These are phyloP conservation scores for Halcyon chelicuti DNA, from an alignment of 2,797 vertebrate species.

Conservation along the genomic window DNA sequence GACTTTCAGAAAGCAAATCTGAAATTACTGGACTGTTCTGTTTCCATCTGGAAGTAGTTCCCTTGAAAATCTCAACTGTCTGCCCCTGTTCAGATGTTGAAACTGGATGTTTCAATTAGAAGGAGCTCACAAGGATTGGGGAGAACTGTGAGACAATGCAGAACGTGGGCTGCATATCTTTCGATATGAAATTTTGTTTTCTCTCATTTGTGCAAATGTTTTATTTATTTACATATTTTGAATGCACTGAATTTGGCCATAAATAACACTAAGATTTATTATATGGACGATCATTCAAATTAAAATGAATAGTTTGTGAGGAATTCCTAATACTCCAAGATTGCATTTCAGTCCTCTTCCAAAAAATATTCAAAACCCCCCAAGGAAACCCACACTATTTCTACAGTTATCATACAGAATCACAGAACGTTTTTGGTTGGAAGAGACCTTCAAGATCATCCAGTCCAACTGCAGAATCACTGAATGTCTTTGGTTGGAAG, in stretches of 20 bases:
- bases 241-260: not conserved
- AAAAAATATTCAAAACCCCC: not conserved
- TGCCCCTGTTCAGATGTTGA: not conserved
- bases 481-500: too few species aligned
- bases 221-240: not conserved
- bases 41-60: not conserved
- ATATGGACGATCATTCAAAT: not conserved
- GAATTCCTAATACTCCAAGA: not conserved
- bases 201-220: not conserved
- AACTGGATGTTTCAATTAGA: constrained; percentile 6
- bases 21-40: not conserved
- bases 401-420: not conserved
- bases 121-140: not conserved
- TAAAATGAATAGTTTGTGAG: not conserved
- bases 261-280: not conserved
- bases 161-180: not conserved
- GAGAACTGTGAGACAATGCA: not conserved
- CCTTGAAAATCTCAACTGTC: not conserved
- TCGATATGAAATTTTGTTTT: not conserved
- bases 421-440: too few species aligned
- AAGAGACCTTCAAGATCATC: too few species aligned
- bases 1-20: not conserved
- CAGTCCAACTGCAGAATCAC: too few species aligned
- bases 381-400: not conserved
- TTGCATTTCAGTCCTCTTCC: not conserved